Percentiles rank a stretch among this genome's conserved stretches.
These are phyloP conservation scores for Anableps anableps DNA, from an alignment of 2,797 vertebrate species.

Conservation along the genomic window DNA sequence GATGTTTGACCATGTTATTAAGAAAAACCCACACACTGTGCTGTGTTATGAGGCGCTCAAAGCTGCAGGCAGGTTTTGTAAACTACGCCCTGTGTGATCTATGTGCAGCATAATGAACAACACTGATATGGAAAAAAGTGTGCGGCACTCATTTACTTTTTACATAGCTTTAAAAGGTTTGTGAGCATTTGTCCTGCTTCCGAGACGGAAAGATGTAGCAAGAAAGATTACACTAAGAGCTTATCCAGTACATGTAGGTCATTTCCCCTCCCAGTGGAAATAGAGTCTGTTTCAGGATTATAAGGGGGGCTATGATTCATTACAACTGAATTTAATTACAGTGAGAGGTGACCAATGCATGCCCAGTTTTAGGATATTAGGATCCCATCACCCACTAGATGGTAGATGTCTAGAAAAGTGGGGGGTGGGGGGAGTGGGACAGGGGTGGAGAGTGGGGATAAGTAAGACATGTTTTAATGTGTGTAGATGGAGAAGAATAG, in stretches of 20 bases:
- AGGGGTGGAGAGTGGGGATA: slow-evolving; percentile 16
- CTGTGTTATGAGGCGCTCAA: slow-evolving; percentile 24
- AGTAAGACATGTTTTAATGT: slow-evolving; percentile 1
- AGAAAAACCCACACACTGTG: slow-evolving; percentile 20
- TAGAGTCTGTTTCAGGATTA: slow-evolving; percentile 76
- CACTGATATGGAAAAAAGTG: slow-evolving; percentile 52
- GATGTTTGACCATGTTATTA: slow-evolving; percentile 32
- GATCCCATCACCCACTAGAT: slow-evolving; percentile 60
- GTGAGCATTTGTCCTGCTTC: slow-evolving; percentile 53
- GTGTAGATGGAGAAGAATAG: slow-evolving; percentile 1
- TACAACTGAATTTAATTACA: slow-evolving; percentile 79
- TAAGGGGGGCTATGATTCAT: slow-evolving; percentile 69
- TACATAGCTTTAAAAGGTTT: slow-evolving; percentile 48
- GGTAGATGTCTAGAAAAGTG: slow-evolving; percentile 49
- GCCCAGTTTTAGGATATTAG: slow-evolving; percentile 69
- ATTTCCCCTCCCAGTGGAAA: slow-evolving; percentile 74
- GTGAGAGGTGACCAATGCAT: slow-evolving; percentile 66
- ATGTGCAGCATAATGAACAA: slow-evolving; percentile 42
- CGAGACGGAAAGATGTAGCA: slow-evolving; percentile 40
- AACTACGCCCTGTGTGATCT: slow-evolving; percentile 33
- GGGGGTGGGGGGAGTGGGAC: too few species aligned
- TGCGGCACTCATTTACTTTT: slow-evolving; percentile 34
- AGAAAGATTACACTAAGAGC: slow-evolving; percentile 52
- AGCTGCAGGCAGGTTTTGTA: slow-evolving; percentile 33
- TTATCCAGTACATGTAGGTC: slow-evolving; percentile 74